Percentiles rank a stretch among this genome's conserved stretches.
phyloP scores from a whole-genome alignment of 1,140 invertebrate species.

The Drosophila santomea region DNA sequence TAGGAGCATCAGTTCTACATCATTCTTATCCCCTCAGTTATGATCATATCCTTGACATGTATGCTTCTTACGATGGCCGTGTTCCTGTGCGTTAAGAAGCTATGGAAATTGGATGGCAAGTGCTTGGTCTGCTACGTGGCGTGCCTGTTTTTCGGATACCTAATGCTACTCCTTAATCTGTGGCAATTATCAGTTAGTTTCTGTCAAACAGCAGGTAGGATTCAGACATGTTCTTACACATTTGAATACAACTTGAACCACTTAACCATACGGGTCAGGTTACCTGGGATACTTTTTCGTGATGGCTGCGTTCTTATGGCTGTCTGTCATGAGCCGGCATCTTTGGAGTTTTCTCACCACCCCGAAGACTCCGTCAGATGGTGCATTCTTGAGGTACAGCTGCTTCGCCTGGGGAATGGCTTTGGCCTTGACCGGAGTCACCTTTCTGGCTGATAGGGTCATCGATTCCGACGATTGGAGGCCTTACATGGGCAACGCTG shows the following conservation, averaged over 20 bases:
- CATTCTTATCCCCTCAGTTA: slow-evolving; percentile 83
- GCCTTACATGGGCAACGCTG: slow-evolving; percentile 86
- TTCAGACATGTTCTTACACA: neutral
- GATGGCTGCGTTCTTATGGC: slow-evolving; percentile 91
- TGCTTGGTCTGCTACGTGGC: slow-evolving; percentile 90
- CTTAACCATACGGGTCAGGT: slow-evolving; percentile 69
- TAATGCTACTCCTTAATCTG: slow-evolving; percentile 86
- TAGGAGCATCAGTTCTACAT: too few relatives aligned
- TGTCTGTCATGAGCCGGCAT: slow-evolving; percentile 91
- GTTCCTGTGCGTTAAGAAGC: slow-evolving; percentile 88
- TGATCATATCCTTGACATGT: slow-evolving; percentile 89
- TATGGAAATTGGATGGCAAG: slow-evolving; percentile 90
- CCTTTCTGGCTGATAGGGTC: slow-evolving; percentile 51
- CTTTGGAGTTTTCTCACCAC: slow-evolving; percentile 86
- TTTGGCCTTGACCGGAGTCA: slow-evolving; percentile 81
- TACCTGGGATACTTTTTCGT: slow-evolving; percentile 90
- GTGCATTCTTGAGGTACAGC: slow-evolving; percentile 88
- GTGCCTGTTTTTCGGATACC: slow-evolving; percentile 87
- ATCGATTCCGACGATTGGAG: slow-evolving; percentile 71
- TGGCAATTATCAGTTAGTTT: neutral
- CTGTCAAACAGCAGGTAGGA: neutral
- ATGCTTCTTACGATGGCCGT: slow-evolving; percentile 88
- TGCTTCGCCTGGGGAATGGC: slow-evolving; percentile 90
- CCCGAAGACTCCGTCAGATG: slow-evolving; percentile 44
- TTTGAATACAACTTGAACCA: neutral